Evolutionary conservation across 2,888 invertebrate species (phyloP).

Genomic region (Gibbula magus): DNA sequence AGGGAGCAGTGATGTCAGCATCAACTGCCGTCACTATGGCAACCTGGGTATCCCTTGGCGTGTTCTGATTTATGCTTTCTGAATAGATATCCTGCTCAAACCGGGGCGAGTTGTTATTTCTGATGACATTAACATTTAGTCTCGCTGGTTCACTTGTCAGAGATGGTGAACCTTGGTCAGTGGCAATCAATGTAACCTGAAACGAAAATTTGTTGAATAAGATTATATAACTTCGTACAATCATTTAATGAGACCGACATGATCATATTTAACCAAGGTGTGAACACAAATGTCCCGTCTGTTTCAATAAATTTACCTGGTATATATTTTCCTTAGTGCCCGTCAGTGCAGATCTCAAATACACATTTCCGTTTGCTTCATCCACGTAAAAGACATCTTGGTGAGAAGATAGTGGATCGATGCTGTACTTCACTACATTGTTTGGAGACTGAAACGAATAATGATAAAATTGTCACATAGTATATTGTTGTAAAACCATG

Average conservation of each 20-base stretch:
- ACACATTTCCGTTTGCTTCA: conserved; percentile 48
- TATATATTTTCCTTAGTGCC: conserved; percentile 47
- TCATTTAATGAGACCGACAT: too few relatives aligned
- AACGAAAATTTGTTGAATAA: conserved; percentile 27
- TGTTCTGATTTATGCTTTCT: conserved; percentile 42
- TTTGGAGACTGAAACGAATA: conserved; percentile 61
- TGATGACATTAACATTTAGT: conserved; percentile 57
- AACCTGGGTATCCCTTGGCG: conserved; percentile 36
- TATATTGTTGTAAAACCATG: too few relatives aligned
- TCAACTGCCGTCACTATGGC: conserved; percentile 56
- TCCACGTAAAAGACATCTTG: conserved; percentile 50
- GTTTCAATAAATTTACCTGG: conserved; percentile 37
- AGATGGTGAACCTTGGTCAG: conserved; percentile 50
- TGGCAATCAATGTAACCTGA: conserved; percentile 47
- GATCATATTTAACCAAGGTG: too few relatives aligned
- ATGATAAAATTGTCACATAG: too few relatives aligned
- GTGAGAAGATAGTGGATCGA: conserved; percentile 40
- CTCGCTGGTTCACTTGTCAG: conserved; percentile 40
- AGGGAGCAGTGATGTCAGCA: conserved; percentile 57
- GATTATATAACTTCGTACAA: too few relatives aligned
- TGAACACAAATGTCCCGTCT: background rate
- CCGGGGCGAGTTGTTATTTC: conserved; percentile 72
- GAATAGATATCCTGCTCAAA: conserved; percentile 51
- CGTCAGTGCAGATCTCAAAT: conserved; percentile 50
- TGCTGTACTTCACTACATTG: conserved; percentile 59